Evolutionary conservation across 2,113 vertebrate species (phyloP).

Genomic region (Myanophis thanlyinensis): DNA sequence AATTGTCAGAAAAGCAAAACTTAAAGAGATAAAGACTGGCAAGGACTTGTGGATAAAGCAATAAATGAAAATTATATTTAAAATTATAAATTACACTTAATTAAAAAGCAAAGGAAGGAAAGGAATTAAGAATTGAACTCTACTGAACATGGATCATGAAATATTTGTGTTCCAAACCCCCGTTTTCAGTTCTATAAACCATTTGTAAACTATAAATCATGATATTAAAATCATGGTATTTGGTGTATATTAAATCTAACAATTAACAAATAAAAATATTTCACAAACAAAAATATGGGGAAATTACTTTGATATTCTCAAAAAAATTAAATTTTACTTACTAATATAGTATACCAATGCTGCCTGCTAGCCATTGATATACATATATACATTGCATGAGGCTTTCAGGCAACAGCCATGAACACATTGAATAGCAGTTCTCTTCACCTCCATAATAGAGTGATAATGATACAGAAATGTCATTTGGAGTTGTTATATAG

Average conservation of each 20-base stretch:
- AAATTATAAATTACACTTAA: background rate
- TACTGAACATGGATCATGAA: background rate
- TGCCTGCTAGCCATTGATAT: background rate
- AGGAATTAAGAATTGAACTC: background rate
- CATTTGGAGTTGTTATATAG: background rate
- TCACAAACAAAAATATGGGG: background rate
- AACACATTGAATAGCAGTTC: background rate
- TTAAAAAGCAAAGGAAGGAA: background rate
- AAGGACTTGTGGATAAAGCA: background rate
- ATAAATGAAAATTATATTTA: background rate
- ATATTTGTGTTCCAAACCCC: background rate
- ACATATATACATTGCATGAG: background rate
- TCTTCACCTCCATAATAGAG: background rate
- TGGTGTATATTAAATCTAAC: background rate
- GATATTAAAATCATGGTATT: background rate
- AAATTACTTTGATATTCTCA: background rate
- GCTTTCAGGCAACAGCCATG: background rate
- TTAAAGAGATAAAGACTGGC: background rate
- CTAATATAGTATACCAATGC: background rate
- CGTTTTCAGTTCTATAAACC: background rate
- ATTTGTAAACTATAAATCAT: background rate
- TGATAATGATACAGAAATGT: background rate
- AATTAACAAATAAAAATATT: background rate
- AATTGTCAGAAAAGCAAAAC: background rate
- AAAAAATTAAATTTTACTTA: background rate